Evolutionary conservation across 2,113 vertebrate species (phyloP), one percentile per base, ranked within the genome.

Genomic region (Miniopterus natalensis): DNA sequence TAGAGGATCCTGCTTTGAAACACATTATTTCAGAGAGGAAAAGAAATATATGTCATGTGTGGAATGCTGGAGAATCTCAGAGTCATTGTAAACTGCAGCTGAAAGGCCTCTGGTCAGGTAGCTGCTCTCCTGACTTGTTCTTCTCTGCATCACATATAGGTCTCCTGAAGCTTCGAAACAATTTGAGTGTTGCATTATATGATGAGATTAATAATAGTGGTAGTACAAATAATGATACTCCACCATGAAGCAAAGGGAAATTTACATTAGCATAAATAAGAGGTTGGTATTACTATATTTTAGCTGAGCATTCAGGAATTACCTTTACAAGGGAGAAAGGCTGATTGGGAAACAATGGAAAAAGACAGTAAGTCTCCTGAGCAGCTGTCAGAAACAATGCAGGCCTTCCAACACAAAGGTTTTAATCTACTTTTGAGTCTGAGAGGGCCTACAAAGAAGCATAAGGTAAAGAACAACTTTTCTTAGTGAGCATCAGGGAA

Each of bases 11-110:
- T 65, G 3, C 51, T 87, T 84, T 87, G 83, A 57, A 92, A 92
- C 27, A 66, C 51, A 53, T 93, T 88, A 83, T 84, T 92, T 95
- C 84, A 90, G 71, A 59, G 45, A 87, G 27, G 65, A 83, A 74
- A 87, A 92, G 20, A 84, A 84, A 73, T 36, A 51, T 85, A 87
- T 85, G 18, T 89, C 23, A 92, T 86, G 25, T 90, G 45, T 65
- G 57, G 57, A 92, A 84, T 83, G 11, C 55, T 92, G 68, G 66
- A 51, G 20, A 73, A 27, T 91, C 49, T 83, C 40, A 87, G 47
- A 71, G 55, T 90, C 79, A 63, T 73, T 61, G 40, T 65, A 77
- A 93, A 83, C 18, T 86, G 31, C 29, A 86, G 51, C 61, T 81
- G 47, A 87, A 92, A 80, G 40, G 31, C 14, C 59, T 75, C 68